Conservation (phyloP, 1,140 invertebrate genomes). For the Aphaenogaster ashmeadi region DNA sequence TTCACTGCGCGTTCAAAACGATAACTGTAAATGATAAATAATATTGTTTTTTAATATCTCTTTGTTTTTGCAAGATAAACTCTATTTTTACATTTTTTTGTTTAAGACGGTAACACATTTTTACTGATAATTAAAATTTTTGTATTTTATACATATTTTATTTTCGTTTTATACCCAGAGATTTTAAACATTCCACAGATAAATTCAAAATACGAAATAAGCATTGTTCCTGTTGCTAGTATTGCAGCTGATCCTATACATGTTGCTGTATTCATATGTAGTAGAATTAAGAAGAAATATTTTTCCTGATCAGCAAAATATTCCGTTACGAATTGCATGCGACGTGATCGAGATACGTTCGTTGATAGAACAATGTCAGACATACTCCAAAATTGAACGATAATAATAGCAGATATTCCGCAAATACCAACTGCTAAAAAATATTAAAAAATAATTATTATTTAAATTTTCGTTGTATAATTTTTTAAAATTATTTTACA, state of each 20-base stretch:
- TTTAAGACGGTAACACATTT: background rate
- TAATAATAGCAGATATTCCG: background rate
- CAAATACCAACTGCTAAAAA: background rate
- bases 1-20: slow-evolving; percentile 14
- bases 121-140: background rate
- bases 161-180: background rate
- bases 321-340: background rate
- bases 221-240: background rate
- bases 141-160: too few species aligned
- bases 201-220: background rate
- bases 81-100: background rate
- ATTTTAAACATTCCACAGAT: slow-evolving; percentile 20
- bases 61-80: background rate
- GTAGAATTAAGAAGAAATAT: background rate
- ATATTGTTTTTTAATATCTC: background rate
- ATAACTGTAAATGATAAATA: slow-evolving; percentile 23
- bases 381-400: background rate
- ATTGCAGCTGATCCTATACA: background rate
- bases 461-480: background rate
- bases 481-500: background rate
- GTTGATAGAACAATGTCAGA: background rate
- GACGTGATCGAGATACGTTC: background rate
- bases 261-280: background rate
- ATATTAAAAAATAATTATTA: background rate
- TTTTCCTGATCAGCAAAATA: slow-evolving; percentile 7